phyloP scores from a whole-genome alignment of 2,797 vertebrate species.

The Galagoides demidoff region DNA sequence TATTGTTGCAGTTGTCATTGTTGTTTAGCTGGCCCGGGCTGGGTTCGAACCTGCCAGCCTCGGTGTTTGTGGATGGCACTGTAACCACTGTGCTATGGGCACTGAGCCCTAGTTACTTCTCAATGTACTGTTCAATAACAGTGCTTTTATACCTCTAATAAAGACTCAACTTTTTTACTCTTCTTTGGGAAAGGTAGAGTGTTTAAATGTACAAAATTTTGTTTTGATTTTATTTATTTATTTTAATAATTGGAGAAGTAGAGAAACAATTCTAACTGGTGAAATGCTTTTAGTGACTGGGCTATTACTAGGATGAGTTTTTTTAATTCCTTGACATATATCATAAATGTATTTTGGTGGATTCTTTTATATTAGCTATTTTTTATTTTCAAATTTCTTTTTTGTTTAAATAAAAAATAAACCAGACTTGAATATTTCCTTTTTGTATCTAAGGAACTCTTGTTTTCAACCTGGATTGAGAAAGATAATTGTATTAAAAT shows the following conservation, averaged over 20 bases:
- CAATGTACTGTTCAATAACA: neutral
- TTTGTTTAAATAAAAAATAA: neutral
- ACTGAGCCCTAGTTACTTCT: neutral
- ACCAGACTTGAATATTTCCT: neutral
- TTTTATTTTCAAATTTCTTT: conserved; percentile 30
- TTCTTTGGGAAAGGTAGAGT: neutral
- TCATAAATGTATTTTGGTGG: conserved; percentile 40
- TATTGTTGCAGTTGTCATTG: no score
- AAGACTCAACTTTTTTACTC: neutral
- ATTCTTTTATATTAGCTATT: neutral
- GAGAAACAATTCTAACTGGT: neutral
- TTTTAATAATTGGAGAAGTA: conserved; percentile 19
- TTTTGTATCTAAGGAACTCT: neutral
- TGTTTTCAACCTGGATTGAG: conserved; percentile 10
- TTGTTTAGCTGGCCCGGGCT: no score
- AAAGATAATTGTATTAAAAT: conserved; percentile 52
- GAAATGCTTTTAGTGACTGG: neutral
- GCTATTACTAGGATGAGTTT: neutral
- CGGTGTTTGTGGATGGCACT: no score
- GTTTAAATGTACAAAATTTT: neutral
- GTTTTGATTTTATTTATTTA: conserved; percentile 29
- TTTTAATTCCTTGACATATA: neutral
- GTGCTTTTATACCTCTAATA: neutral
- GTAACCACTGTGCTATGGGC: no score
- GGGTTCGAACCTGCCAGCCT: no score